A percentile compares a stretch with the other conserved stretches of the same genome.
Evolutionary conservation across 2,113 vertebrate species (phyloP).

Genomic region (Aplodontia rufa): DNA sequence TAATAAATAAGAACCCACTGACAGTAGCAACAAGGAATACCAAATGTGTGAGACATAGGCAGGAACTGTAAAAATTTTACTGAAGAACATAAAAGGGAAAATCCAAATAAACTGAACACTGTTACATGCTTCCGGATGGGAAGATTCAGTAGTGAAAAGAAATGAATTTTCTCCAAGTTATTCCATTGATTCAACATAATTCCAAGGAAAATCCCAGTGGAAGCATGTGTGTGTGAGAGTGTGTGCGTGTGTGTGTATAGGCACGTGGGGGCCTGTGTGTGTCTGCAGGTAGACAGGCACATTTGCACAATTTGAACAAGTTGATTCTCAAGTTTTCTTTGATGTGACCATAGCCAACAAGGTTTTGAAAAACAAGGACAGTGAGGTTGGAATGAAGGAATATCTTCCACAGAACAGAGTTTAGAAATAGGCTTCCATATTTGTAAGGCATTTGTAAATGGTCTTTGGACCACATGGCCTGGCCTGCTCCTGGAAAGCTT

Average conservation of each 20-base stretch:
- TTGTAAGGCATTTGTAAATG: not conserved
- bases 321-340: conserved; percentile 24
- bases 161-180: not conserved
- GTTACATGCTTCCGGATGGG: not conserved
- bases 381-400: not conserved
- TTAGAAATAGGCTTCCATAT: not conserved
- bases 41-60: not conserved
- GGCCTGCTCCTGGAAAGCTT: not conserved
- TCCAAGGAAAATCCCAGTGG: not conserved
- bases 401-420: not conserved
- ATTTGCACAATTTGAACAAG: not conserved
- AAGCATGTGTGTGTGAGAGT: not conserved
- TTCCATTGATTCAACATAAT: not conserved
- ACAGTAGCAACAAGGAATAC: not conserved
- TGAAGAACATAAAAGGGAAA: not conserved
- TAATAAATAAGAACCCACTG: not conserved
- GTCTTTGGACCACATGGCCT: not conserved
- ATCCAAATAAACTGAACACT: not conserved
- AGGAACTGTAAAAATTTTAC: not conserved
- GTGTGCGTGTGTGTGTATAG: accelerated
- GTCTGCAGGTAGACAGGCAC: not conserved
- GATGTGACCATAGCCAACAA: not conserved
- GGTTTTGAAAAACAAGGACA: not conserved
- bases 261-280: accelerated
- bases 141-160: not conserved